These are phyloP conservation scores for Misgurnus mizolepis DNA, from an alignment of 2,113 vertebrate species.

Conservation along the genomic window DNA sequence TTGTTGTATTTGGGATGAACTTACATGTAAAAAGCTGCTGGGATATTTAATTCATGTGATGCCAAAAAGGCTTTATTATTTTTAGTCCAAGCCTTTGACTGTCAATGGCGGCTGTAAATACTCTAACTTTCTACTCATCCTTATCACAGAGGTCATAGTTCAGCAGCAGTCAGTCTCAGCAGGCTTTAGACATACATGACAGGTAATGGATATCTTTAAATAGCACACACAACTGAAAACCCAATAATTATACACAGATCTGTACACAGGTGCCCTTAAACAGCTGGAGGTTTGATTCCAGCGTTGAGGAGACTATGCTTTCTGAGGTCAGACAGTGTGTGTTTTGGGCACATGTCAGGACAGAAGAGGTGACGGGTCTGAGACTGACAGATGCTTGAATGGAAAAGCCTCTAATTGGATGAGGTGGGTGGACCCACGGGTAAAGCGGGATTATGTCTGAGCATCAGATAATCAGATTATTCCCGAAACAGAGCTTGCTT, in stretches of 20 bases:
- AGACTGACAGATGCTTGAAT: constrained; percentile 79
- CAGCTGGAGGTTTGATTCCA: not conserved
- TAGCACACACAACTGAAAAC: constrained; percentile 23
- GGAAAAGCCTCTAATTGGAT: constrained; percentile 91
- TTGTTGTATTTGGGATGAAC: too few species aligned
- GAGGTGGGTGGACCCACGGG: constrained; percentile 77
- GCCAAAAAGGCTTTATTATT: constrained; percentile 12
- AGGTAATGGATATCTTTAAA: constrained; percentile 2
- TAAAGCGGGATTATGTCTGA: constrained; percentile 93
- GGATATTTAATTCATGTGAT: not conserved
- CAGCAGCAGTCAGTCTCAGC: constrained; percentile 25
- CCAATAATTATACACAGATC: constrained; percentile 10
- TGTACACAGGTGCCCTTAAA: not conserved
- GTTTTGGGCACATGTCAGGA: too few species aligned
- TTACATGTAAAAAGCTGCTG: not conserved
- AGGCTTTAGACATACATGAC: constrained; percentile 23
- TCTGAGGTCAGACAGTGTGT: not conserved
- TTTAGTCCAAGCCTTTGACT: constrained; percentile 4
- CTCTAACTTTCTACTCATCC: constrained; percentile 54
- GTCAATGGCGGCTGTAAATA: constrained; percentile 4
- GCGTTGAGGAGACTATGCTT: not conserved
- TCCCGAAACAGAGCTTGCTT: constrained; percentile 79
- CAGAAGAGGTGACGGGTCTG: constrained; percentile 28
- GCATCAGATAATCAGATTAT: constrained; percentile 91
- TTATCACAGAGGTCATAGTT: constrained; percentile 34